Evolutionary conservation across 2,797 vertebrate species (phyloP).

Genomic region (Poecilia gillii): DNA sequence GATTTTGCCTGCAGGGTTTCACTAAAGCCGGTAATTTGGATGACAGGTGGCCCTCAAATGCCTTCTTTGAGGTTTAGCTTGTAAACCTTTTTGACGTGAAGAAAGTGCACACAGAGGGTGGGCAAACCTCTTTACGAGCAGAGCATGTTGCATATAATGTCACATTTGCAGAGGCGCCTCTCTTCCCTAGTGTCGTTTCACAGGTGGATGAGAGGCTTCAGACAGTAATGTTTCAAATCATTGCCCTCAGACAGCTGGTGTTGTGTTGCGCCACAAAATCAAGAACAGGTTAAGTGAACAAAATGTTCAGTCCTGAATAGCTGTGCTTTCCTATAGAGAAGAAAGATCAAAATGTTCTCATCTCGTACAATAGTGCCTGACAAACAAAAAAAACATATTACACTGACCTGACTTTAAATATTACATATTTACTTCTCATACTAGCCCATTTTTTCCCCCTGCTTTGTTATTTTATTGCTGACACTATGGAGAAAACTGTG

Average conservation of each 20-base stretch:
- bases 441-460: background rate
- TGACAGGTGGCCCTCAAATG: constrained; percentile 69
- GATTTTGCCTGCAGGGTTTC: constrained; percentile 35
- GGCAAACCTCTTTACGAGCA: constrained; percentile 47
- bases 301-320: background rate
- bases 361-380: background rate
- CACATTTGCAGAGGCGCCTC: constrained; percentile 28
- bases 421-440: too few relatives aligned
- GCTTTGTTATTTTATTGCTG: background rate
- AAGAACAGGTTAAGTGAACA: background rate
- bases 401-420: background rate
- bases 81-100: constrained; percentile 56
- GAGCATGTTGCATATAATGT: constrained; percentile 61
- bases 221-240: constrained; percentile 37
- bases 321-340: background rate
- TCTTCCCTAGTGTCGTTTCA: constrained; percentile 15
- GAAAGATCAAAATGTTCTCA: background rate
- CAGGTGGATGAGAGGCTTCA: constrained; percentile 40
- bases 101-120: constrained; percentile 32
- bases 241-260: constrained; percentile 31
- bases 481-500: too few relatives aligned
- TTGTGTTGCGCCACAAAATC: background rate
- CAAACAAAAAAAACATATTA: background rate
- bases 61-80: constrained; percentile 58
- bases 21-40: constrained; percentile 65